Evolutionary conservation across 2,888 invertebrate species (phyloP).

Genomic region (Mactromeris polynyma): DNA sequence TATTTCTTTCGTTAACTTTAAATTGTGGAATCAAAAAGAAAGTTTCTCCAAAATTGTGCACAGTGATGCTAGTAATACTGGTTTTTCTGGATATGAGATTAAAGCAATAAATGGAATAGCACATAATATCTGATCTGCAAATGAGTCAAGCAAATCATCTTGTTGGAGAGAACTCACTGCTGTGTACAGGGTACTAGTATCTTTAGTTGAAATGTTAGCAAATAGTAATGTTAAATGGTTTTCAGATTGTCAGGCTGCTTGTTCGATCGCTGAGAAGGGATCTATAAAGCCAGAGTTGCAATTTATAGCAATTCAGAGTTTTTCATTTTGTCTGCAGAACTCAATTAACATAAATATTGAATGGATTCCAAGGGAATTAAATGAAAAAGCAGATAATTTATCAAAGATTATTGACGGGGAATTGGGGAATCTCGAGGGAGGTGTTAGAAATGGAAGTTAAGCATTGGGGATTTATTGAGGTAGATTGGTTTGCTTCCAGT

Average conservation of each 20-base stretch:
- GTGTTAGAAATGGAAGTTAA: neutral
- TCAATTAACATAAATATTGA: constrained; percentile 28
- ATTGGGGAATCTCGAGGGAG: constrained; percentile 10
- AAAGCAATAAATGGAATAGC: constrained; percentile 26
- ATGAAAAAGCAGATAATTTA: constrained; percentile 46
- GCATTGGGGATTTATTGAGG: neutral
- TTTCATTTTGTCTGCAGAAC: neutral
- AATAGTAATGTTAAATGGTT: constrained; percentile 46
- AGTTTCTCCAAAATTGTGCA: constrained; percentile 21
- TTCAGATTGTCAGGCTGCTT: constrained; percentile 37
- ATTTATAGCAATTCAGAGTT: neutral
- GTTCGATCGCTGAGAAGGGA: constrained; percentile 29
- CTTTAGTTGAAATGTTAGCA: neutral
- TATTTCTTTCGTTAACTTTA: neutral
- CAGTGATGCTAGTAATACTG: constrained; percentile 39
- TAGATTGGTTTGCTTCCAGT: constrained; percentile 50
- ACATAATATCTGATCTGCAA: constrained; percentile 9
- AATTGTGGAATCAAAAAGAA: no score
- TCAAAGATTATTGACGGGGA: constrained; percentile 48
- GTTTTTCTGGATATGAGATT: constrained; percentile 33
- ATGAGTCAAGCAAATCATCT: constrained; percentile 32
- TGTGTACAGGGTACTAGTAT: constrained; percentile 7
- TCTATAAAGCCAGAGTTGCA: constrained; percentile 39
- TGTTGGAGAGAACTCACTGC: constrained; percentile 46
- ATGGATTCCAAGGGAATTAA: constrained; percentile 31